Conservation (phyloP, 2,888 invertebrate genomes). For the Cerceris rybyensis region DNA sequence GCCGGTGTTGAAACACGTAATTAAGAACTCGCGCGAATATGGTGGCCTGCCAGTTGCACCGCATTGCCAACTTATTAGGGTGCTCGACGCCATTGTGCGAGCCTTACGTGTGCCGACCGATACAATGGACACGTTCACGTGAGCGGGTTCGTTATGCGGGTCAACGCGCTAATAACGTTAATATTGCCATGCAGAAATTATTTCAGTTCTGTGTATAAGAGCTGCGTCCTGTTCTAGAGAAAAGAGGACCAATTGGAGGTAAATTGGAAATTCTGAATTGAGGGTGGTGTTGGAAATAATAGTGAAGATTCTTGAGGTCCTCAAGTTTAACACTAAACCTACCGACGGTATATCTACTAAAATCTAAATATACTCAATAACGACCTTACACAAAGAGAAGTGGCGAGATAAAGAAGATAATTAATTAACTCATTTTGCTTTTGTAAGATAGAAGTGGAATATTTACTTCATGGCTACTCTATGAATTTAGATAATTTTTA, state of each 20-base stretch:
- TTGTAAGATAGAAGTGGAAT: too few relatives aligned
- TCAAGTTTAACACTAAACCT: too few relatives aligned
- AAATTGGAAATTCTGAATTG: not conserved
- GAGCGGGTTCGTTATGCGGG: slow-evolving; percentile 48
- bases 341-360: too few relatives aligned
- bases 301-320: too few relatives aligned
- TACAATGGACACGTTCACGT: slow-evolving; percentile 56
- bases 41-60: slow-evolving; percentile 60
- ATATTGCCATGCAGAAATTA: slow-evolving; percentile 42
- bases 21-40: slow-evolving; percentile 70
- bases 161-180: slow-evolving; percentile 59
- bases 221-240: not conserved
- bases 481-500: too few relatives aligned
- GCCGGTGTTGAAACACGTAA: slow-evolving; percentile 65
- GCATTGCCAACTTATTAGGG: slow-evolving; percentile 60
- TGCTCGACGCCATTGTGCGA: slow-evolving; percentile 56
- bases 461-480: too few relatives aligned
- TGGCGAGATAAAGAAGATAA: too few relatives aligned
- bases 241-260: not conserved
- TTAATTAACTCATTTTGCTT: too few relatives aligned
- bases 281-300: too few relatives aligned
- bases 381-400: too few relatives aligned
- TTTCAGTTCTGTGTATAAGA: not conserved
- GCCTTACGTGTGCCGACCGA: slow-evolving; percentile 30
- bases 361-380: too few relatives aligned